Evolutionary conservation across 2,888 invertebrate species (phyloP).

Genomic region (Buathra laborator): DNA sequence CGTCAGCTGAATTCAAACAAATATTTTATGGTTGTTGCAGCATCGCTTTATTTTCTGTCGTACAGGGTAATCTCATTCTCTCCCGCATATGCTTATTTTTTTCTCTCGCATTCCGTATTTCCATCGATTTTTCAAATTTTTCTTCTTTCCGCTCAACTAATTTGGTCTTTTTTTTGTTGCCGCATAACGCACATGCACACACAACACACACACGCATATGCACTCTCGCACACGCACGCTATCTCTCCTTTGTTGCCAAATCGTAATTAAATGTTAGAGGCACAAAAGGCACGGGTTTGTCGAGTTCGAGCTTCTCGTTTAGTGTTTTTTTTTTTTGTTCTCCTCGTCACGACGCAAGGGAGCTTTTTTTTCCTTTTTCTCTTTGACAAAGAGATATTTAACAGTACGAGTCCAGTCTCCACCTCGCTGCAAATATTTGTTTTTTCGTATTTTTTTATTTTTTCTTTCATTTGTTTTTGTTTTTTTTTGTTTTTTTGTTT

Average conservation of each 20-base stretch:
- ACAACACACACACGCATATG: constrained; percentile 27
- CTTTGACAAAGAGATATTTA: constrained; percentile 26
- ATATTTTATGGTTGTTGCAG: constrained; percentile 54
- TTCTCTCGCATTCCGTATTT: constrained; percentile 10
- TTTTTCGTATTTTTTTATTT: background rate
- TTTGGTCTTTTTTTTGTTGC: constrained; percentile 62
- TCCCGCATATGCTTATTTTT: constrained; percentile 26
- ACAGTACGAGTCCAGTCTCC: constrained; percentile 24
- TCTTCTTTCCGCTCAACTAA: constrained; percentile 37
- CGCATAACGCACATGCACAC: constrained; percentile 30
- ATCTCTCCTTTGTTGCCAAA: constrained; percentile 69
- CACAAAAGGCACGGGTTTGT: constrained; percentile 69
- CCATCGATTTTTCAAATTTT: constrained; percentile 11
- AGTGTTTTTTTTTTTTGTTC: constrained; percentile 31
- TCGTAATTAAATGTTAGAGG: constrained; percentile 69
- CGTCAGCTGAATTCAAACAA: background rate
- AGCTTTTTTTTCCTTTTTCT: background rate
- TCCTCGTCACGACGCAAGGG: constrained; percentile 21
- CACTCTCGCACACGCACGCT: constrained; percentile 39
- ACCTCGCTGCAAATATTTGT: constrained; percentile 36
- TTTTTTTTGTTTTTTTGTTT: background rate
- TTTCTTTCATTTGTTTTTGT: background rate
- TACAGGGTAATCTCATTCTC: constrained; percentile 61
- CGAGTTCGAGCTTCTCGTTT: constrained; percentile 63
- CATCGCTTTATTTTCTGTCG: constrained; percentile 63